These are phyloP conservation scores for Microtus richardsoni DNA, from an alignment of 2,113 vertebrate species.

Conservation along the genomic window DNA sequence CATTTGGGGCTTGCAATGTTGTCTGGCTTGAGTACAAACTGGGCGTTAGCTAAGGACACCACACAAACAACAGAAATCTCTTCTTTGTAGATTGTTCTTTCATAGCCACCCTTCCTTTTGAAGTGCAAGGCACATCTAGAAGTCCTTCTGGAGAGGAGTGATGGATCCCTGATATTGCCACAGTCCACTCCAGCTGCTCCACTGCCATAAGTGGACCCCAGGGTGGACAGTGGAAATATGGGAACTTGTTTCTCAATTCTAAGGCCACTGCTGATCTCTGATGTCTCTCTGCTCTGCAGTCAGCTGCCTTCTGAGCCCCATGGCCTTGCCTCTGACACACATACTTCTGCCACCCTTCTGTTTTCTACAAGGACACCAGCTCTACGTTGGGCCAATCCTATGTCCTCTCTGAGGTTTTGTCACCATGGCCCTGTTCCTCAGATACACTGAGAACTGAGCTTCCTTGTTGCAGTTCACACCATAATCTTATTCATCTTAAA, in stretches of 20 bases:
- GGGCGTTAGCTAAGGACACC: background rate
- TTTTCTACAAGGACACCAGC: background rate
- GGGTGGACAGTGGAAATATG: background rate
- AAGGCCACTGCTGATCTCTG: background rate
- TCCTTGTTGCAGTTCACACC: background rate
- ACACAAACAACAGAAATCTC: background rate
- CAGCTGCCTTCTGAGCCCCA: background rate
- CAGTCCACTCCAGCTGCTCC: background rate
- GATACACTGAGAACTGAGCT: background rate
- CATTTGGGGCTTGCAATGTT: background rate
- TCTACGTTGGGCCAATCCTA: background rate
- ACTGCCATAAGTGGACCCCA: slow-evolving; percentile 5
- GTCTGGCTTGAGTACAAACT: background rate
- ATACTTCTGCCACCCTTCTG: background rate
- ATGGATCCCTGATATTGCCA: background rate
- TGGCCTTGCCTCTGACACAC: background rate
- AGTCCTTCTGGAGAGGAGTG: slow-evolving; percentile 2
- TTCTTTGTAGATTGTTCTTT: slow-evolving; percentile 6
- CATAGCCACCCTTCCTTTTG: background rate
- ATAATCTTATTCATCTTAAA: slow-evolving; percentile 22
- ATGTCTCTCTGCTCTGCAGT: background rate
- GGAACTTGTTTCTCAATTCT: slow-evolving; percentile 23
- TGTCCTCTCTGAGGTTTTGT: background rate
- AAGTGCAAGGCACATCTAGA: background rate
- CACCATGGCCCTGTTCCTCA: background rate